phyloP scores from a whole-genome alignment of 2,888 invertebrate genomes.

The Unio pictorum region DNA sequence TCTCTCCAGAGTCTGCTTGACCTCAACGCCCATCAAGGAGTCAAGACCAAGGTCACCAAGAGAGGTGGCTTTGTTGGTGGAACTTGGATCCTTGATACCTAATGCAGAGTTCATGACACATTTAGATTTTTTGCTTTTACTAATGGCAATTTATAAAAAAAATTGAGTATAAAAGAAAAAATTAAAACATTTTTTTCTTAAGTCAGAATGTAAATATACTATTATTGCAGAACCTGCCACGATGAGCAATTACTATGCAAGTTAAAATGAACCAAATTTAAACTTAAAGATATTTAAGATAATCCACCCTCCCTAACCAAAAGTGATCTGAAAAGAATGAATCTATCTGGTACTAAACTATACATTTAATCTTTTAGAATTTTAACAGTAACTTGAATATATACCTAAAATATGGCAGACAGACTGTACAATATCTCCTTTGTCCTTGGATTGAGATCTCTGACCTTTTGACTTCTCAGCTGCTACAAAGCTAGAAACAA shows the following conservation, averaged over 20 bases:
- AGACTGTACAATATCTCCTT: constrained; percentile 82
- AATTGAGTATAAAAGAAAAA: too few relatives aligned
- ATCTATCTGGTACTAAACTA: too few relatives aligned
- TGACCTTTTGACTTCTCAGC: constrained; percentile 85
- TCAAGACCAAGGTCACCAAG: constrained; percentile 98
- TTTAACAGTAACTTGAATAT: constrained; percentile 12
- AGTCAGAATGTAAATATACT: too few relatives aligned
- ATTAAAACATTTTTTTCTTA: too few relatives aligned
- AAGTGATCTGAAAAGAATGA: too few relatives aligned
- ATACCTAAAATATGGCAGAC: constrained; percentile 89
- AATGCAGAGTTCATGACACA: constrained; percentile 27
- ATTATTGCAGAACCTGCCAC: too few relatives aligned
- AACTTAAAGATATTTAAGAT: too few relatives aligned
- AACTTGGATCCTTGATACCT: constrained; percentile 89
- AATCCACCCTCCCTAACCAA: too few relatives aligned
- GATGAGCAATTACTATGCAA: too few relatives aligned
- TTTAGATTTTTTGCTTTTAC: too few relatives aligned
- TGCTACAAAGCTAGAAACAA: constrained; percentile 80
- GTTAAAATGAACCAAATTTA: too few relatives aligned
- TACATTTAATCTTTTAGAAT: background rate
- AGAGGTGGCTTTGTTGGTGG: constrained; percentile 83
- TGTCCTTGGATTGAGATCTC: constrained; percentile 71
- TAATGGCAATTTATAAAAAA: too few relatives aligned
- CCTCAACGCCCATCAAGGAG: constrained; percentile 98
- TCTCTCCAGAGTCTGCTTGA: constrained; percentile 94